Base-by-base conservation (phyloP, 2,113 vertebrate species). In the Chaetodon trifascialis region DNA sequence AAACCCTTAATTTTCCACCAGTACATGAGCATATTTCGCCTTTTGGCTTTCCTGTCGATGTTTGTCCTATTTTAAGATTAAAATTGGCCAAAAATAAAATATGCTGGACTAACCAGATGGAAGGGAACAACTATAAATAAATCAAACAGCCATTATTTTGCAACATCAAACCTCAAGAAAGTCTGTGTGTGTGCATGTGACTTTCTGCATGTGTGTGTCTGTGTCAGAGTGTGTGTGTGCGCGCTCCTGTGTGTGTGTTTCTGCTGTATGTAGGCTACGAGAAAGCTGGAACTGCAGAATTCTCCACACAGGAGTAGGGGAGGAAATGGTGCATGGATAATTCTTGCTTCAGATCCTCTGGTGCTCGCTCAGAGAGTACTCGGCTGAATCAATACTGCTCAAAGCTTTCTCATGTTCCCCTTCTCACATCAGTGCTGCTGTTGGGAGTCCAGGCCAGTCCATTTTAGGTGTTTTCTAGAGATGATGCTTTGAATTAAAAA, bases 291-390 rank as follows among this genome's bases (percentile, higher is more conserved):
- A 69, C 85, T 89, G 92, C 91, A 88, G 87, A 90, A 84, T 89
- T 88, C 80, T 91, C 82, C 86, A 86, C 88, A 86, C 77, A 90
- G 90, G 86, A 88, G 73, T 72, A 83, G 70, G 56, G 76, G 86
- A 87, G 92, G 92, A 94, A 94, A 94, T 95, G 91, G 92, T 94
- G 92, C 93, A 91, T 93, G 92, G 92, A 93, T 94, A 94, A 95
- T 92, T 93, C 90, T 89, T 81, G 85, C 90, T 79, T 88, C 89
- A 90, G 89, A 91, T 93, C 91, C 84, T 91, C 86, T 87, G 80
- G 82, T 91, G 79, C 88, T 89, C 47, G 76, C 88, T 84, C 62
- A 1, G 69, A 92, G 89, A 92, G 88, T 91, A 89, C 85, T 90
- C 76, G 65, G 84, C 89, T 92, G 86, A 94, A 91, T 93, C 92